Evolutionary conservation across 2,797 vertebrate species (phyloP).

Genomic region (Pogoniulus pusillus): DNA sequence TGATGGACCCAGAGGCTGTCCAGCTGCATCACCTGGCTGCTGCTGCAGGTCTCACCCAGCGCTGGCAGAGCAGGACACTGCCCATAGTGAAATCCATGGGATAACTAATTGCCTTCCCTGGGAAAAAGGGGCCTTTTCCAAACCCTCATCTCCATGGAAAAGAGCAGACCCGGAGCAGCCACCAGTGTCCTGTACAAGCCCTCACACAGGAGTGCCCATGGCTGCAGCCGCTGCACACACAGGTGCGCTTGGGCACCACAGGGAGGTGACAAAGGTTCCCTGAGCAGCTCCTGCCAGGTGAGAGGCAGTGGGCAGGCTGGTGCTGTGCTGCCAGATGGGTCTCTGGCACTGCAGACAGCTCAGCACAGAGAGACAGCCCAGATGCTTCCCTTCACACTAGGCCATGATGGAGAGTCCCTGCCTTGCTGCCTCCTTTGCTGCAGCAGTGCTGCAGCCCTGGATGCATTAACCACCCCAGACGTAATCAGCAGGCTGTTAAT

Average conservation of each 20-base stretch:
- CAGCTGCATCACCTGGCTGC: not conserved
- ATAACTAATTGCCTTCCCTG: not conserved
- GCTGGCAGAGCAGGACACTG: not conserved
- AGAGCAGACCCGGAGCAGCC: not conserved
- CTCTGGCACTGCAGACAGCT: not conserved
- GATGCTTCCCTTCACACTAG: too few relatives aligned
- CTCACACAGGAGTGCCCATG: not conserved
- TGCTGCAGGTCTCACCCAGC: not conserved
- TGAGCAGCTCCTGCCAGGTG: not conserved
- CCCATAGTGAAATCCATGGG: not conserved
- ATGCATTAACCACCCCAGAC: too few relatives aligned
- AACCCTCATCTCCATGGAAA: not conserved
- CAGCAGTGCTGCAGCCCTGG: too few relatives aligned
- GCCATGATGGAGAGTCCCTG: too few relatives aligned
- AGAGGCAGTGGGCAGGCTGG: not conserved
- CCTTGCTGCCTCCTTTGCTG: too few relatives aligned
- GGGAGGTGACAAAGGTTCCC: not conserved
- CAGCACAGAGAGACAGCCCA: not conserved
- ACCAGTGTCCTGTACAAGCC: not conserved
- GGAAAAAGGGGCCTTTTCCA: not conserved
- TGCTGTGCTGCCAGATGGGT: not conserved
- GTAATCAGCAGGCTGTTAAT: too few relatives aligned
- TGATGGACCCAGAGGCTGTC: not conserved
- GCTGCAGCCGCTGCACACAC: not conserved
- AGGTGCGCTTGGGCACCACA: not conserved